Base-by-base conservation (phyloP, 30 jellyfish, hydroid and myxozoan genomes). In the Rhopilema esculentum region DNA sequence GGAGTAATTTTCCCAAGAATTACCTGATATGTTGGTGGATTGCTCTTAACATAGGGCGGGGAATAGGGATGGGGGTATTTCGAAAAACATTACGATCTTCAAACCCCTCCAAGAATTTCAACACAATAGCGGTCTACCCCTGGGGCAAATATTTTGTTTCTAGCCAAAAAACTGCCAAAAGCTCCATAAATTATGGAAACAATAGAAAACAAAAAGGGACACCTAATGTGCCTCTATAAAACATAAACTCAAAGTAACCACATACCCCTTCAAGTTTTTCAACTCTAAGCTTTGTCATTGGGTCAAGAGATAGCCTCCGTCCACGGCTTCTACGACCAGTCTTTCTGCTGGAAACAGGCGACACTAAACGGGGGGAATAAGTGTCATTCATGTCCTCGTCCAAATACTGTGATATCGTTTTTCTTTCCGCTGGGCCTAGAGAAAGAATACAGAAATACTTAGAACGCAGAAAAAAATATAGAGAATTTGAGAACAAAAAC, bases 241-340 rank as follows among this genome's bases (percentile, higher is more conserved):
- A 25, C 7, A 20, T 7, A 1, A 25, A 20, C 8, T 18, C 6
- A 2, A 64, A 2, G 6, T 40, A 2, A 25, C 8, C 6, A 64
- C 98, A 64, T 63, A 92, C 98, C 67, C 67, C 97, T 83, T 93
- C 97, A 9, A 93, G 75, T 63, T 93, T 87, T 77, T 93, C 97
- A 49, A 93, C 81, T 75, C 72, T 73, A 81, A 93, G 75, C 27
- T 88, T 81, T 1, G 98, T 93, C 40, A 31, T 51, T 25, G 98
- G 91, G 67, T 88, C 95, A 21, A 93, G 85, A 23, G 97, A 93
- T 49, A 93, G 81, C 63, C 92, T 73, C 31, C 89, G 32, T 32
- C 78, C 85, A 22, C 91, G 82, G 57, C 83, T 81, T 65, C 79
- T 84, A 24, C 92, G 89, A 15, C 85, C 26, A 52, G 66, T 22